Evolutionary conservation across 2,113 vertebrate species (phyloP), one percentile per base, ranked within the genome.

Genomic region (Bubo bubo): DNA sequence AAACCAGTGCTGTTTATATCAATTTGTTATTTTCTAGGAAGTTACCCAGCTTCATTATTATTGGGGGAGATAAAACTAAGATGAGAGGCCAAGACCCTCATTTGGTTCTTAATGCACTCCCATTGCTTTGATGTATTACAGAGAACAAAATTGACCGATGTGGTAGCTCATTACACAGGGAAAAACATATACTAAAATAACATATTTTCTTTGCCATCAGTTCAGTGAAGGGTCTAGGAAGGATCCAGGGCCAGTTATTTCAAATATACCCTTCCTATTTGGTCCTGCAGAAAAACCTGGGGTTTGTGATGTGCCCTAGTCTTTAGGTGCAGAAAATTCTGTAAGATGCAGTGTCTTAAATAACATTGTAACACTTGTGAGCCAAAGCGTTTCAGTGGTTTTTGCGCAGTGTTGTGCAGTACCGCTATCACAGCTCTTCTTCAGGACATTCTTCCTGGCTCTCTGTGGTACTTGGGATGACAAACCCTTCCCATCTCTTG

Each of bases 21-120:
- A 95, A 96, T 97, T 95, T 93, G 93, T 93, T 97, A 96, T 97
- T 97, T 97, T 97, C 97, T 97, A 95, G 94, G 95, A 97, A 97
- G 95, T 96, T 95, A 93, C 90, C 96, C 91, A 88, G 94, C 96
- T 97, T 97, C 96, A 97, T 98, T 97, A 97, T 96, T 96, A 96
- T 79, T 95, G 95, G 77, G 75, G 83, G 94, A 97, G 94, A 97
- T 97, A 97, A 98, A 97, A 96, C 92, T 89, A 92, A 96, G 96
- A 96, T 97, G 95, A 96, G 96, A 96, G 96, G 97, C 93, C 96
- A 97, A 97, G 96, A 94, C 95, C 93, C 80, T 95, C 86, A 94
- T 95, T 96, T 96, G 95, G 79, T 97, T 97, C 94, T 96, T 97
- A 96, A 96, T 95, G 88, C 66, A 95, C 88, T 96, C 94, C 86